Evolutionary conservation across 2,888 invertebrate genomes (phyloP).

Genomic region (Torymus aiolomorphi): DNA sequence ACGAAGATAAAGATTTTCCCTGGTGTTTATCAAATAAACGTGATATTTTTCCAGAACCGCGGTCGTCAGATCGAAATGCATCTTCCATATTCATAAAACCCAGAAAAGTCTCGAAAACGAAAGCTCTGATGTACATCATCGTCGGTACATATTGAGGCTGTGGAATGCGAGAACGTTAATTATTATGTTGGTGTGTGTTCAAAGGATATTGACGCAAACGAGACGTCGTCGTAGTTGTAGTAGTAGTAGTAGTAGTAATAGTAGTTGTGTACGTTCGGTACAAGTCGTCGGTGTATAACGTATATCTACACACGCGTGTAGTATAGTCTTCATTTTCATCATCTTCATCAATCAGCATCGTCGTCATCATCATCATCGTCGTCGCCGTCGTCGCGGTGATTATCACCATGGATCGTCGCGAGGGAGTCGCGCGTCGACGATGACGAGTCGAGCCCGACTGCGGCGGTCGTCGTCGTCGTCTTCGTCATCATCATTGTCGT

Average conservation of each 20-base stretch:
- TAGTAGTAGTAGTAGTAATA: background rate
- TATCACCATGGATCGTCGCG: background rate
- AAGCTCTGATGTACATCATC: too few relatives aligned
- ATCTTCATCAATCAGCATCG: too few relatives aligned
- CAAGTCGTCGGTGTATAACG: background rate
- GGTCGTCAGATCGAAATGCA: background rate
- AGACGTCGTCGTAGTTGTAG: background rate
- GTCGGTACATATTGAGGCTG: background rate
- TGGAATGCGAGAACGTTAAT: background rate
- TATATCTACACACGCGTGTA: background rate
- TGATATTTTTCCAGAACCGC: too few relatives aligned
- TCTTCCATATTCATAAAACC: background rate
- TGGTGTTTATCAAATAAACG: too few relatives aligned
- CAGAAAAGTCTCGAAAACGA: constrained; percentile 7
- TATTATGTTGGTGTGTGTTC: background rate
- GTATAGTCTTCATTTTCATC: too few relatives aligned
- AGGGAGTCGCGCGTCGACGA: background rate
- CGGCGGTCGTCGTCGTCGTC: background rate
- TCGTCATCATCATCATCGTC: too few relatives aligned
- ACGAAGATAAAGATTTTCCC: too few relatives aligned
- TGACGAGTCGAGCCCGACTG: too few relatives aligned
- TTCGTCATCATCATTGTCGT: constrained; percentile 54
- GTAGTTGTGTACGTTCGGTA: background rate
- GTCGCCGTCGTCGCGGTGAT: too few relatives aligned
- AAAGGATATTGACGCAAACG: background rate